These are phyloP conservation scores for Lepidurus apus DNA, from an alignment of 1,140 invertebrate genomes.

Conservation along the genomic window DNA sequence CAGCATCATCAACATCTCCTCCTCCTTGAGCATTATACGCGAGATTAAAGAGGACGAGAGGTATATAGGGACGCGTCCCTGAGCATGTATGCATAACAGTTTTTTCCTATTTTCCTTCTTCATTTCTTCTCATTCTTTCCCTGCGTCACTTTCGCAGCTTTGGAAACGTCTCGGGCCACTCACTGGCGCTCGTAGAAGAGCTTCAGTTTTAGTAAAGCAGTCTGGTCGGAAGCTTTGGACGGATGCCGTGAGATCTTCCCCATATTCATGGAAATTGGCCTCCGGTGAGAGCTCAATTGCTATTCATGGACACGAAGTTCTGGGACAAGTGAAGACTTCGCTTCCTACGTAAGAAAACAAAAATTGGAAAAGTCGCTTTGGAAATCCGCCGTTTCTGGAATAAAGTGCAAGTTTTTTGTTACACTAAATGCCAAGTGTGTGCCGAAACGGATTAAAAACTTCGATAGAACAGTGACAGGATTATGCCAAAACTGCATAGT, in stretches of 20 bases:
- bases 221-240: background rate
- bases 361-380: background rate
- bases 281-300: background rate
- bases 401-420: background rate
- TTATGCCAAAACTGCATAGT: too few relatives aligned
- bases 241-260: slow-evolving; percentile 7
- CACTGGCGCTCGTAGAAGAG: background rate
- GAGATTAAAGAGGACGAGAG: background rate
- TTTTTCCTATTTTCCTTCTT: background rate
- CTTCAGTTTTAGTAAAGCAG: slow-evolving; percentile 13
- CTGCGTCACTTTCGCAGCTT: background rate
- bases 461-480: too few relatives aligned
- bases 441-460: background rate
- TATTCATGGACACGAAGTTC: slow-evolving; percentile 3
- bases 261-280: slow-evolving; percentile 11
- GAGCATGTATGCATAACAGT: background rate
- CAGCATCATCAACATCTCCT: background rate
- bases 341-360: background rate
- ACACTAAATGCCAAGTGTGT: too few relatives aligned
- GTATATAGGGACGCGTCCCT: background rate
- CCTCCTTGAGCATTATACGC: background rate
- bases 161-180: slow-evolving; percentile 5
- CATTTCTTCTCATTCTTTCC: background rate
- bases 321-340: background rate
- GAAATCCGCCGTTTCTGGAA: background rate